phyloP scores from a whole-genome alignment of 2,797 vertebrate species.

The Coregonus ussuriensis region DNA sequence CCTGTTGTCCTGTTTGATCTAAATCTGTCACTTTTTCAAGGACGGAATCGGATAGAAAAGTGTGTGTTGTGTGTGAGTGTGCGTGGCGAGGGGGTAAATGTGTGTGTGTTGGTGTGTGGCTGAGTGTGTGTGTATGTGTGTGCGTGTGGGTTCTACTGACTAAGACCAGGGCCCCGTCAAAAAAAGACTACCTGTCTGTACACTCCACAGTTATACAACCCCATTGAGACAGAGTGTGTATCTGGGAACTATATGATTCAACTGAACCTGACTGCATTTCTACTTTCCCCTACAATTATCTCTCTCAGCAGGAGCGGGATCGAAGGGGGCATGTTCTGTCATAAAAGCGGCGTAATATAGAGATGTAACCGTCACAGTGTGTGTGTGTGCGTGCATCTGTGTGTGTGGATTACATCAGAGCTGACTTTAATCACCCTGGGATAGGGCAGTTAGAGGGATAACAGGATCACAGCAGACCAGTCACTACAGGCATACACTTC shows the following conservation, averaged over 20 bases:
- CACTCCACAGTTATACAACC: background rate
- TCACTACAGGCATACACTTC: background rate
- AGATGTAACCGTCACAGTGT: constrained; percentile 26
- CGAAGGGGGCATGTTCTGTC: background rate
- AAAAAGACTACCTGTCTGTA: background rate
- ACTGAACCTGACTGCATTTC: no score
- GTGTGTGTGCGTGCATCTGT: background rate
- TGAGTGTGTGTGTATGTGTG: no score
- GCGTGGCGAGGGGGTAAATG: no score
- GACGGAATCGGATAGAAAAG: no score
- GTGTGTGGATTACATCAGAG: constrained; percentile 38
- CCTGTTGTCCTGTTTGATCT: background rate
- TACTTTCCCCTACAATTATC: no score
- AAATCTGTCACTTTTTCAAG: background rate
- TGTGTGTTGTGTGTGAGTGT: no score
- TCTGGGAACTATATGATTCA: background rate
- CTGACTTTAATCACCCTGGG: constrained; percentile 43
- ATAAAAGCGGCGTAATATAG: constrained; percentile 7
- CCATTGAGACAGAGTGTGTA: background rate
- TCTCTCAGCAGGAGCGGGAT: no score
- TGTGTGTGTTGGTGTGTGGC: no score
- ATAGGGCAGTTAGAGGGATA: constrained; percentile 14
- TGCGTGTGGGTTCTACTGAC: background rate
- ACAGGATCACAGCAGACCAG: constrained; percentile 7
- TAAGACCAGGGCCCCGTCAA: background rate